Evolutionary conservation across 2,797 vertebrate species (phyloP).

Genomic region (Sebastiscus tertius): DNA sequence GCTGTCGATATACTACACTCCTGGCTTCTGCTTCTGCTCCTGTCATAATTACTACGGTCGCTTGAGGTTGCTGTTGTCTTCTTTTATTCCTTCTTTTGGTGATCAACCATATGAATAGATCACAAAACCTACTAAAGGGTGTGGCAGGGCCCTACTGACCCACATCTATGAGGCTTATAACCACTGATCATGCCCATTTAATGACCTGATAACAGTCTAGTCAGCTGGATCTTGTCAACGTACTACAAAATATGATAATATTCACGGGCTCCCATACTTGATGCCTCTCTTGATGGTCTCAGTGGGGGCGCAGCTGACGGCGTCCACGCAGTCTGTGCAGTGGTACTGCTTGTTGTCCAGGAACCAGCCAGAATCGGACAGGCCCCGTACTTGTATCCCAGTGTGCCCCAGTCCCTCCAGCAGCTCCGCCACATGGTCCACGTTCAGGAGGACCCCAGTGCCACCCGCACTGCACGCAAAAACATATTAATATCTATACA

Average conservation of each 20-base stretch:
- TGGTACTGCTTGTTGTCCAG: constrained; percentile 96
- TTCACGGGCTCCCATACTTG: constrained; percentile 74
- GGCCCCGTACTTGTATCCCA: constrained; percentile 92
- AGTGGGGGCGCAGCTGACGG: constrained; percentile 84
- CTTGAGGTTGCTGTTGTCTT: too few relatives aligned
- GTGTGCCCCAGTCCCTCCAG: constrained; percentile 91
- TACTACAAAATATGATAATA: background rate
- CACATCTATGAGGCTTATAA: too few relatives aligned
- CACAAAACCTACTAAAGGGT: too few relatives aligned
- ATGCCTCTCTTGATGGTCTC: constrained; percentile 89
- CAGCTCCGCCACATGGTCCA: constrained; percentile 92
- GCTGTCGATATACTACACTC: too few relatives aligned
- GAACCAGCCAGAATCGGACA: constrained; percentile 97
- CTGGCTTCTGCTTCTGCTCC: too few relatives aligned
- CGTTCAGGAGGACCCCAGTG: constrained; percentile 95
- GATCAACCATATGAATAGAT: too few relatives aligned
- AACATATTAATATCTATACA: background rate
- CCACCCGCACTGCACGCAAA: constrained; percentile 88
- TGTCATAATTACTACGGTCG: too few relatives aligned
- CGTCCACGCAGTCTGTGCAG: constrained; percentile 91
- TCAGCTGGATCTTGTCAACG: background rate
- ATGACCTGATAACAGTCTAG: too few relatives aligned
- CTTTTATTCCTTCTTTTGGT: too few relatives aligned
- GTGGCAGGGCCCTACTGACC: too few relatives aligned
- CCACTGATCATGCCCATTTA: too few relatives aligned